Evolutionary conservation across 2,113 vertebrate species (phyloP).

Genomic region (Phasianus colchicus): DNA sequence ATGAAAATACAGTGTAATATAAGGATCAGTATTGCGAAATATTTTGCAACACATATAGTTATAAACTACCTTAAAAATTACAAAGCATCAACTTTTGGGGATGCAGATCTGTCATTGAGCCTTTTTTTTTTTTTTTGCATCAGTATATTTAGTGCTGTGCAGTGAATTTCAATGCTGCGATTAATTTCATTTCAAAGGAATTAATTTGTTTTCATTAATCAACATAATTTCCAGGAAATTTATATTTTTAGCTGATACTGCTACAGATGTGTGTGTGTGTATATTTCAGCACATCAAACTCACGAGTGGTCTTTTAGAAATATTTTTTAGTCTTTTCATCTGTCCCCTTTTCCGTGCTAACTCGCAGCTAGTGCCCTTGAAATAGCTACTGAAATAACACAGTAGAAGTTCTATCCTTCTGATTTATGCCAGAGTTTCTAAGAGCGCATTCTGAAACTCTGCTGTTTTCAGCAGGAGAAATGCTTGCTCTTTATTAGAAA

Average conservation of each 20-base stretch:
- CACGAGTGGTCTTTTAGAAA: neutral
- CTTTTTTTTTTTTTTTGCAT: conserved; percentile 40
- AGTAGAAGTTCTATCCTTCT: conserved; percentile 33
- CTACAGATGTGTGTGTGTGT: conserved; percentile 43
- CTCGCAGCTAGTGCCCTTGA: conserved; percentile 47
- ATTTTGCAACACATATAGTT: conserved; percentile 64
- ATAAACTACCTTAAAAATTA: conserved; percentile 46
- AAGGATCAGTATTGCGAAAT: conserved; percentile 68
- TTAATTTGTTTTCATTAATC: conserved; percentile 72
- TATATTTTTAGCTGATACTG: conserved; percentile 68
- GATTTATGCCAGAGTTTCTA: conserved; percentile 43
- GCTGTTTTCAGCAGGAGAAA: conserved; percentile 43
- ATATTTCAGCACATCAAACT: conserved; percentile 48
- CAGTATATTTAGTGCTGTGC: conserved; percentile 36
- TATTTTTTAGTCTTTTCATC: conserved; percentile 33
- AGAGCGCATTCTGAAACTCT: conserved; percentile 46
- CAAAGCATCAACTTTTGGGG: conserved; percentile 59
- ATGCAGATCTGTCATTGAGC: conserved; percentile 14
- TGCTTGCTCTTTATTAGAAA: conserved; percentile 70
- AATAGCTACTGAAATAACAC: conserved; percentile 55
- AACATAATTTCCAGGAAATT: conserved; percentile 61
- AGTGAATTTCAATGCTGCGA: conserved; percentile 66
- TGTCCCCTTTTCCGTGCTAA: conserved; percentile 34
- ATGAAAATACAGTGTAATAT: conserved; percentile 74
- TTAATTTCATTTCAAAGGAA: conserved; percentile 70